Evolutionary conservation across 2,888 invertebrate species (phyloP), one percentile per base, ranked within the genome.

Genomic region (Dichetophora obliterata): DNA sequence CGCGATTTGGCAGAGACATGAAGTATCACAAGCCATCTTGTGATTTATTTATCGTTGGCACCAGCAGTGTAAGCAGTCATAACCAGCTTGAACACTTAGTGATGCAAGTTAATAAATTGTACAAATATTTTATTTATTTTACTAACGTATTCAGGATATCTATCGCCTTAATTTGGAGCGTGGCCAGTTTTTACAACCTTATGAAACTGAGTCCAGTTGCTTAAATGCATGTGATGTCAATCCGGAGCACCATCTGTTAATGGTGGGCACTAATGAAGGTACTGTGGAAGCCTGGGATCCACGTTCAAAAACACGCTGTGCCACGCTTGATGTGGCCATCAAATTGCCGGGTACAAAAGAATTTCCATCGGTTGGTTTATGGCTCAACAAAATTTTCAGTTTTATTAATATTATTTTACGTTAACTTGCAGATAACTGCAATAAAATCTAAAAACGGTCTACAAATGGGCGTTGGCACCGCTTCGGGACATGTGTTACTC

Each of bases 201-300:
- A 93, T 85, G 91, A 91, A 76, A 94, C 96, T 3, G 93, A 93
- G 79, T 93, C 95, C 16, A 92, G 92, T 78, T 92, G 93, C 80
- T 91, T 96, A 27, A 97, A 97, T 87, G 95, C 94, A 84, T 95
- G 96, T 87, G 92, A 93, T 81, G 93, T 98, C 14, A 98, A 97
- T 91, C 93, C 95, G 0, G 93, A 93, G 73, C 98, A 99, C 91
- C 93, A 98, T 82, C 91, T 99, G 70, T 90, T 99, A 24, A 90
- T 95, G 71, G 93, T 95, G 83, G 98, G 98, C 11, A 96, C 97
- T 14, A 93, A 94, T 83, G 95, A 97, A 87, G 99, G 99, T 0
- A 94, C 93, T 83, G 93, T 99, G 0, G 98, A 99, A 89, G 98
- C 98, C 4, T 99, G 98, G 98, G 99, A 99, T 90, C 97, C 98